phyloP scores from a whole-genome alignment of 1,140 invertebrate species.

The Atta cephalotes region DNA sequence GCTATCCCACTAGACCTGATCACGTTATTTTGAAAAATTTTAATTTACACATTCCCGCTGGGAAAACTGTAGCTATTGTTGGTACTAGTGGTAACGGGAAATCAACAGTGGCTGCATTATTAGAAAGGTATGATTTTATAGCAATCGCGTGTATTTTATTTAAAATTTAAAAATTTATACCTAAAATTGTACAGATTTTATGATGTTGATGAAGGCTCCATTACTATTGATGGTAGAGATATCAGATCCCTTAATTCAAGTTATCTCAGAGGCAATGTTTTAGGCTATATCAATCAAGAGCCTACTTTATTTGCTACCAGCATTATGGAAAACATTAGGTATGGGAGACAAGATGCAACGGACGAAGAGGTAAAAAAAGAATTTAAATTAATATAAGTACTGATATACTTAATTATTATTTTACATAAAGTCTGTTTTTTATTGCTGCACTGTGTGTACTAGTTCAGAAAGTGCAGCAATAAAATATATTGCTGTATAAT shows the following conservation, averaged over 20 bases:
- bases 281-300: conserved; percentile 97
- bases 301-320: conserved; percentile 96
- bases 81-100: conserved; percentile 97
- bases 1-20: conserved; percentile 94
- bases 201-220: conserved; percentile 91
- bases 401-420: background rate
- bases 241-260: conserved; percentile 92
- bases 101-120: conserved; percentile 94
- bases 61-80: conserved; percentile 96
- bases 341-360: conserved; percentile 92
- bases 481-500: too few species aligned
- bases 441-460: too few species aligned
- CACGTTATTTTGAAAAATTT: conserved; percentile 94
- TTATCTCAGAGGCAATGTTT: conserved; percentile 93
- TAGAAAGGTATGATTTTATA: conserved; percentile 90
- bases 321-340: conserved; percentile 97
- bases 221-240: conserved; percentile 93
- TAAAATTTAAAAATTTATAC: background rate
- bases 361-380: conserved; percentile 88
- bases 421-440: background rate
- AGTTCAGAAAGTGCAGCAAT: too few species aligned
- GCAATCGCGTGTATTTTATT: background rate
- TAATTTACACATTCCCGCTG: conserved; percentile 92
- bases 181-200: conserved; percentile 86
- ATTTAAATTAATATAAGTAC: background rate